Base-by-base conservation (phyloP, 2,888 invertebrate genomes). In the Eilema depressum region DNA sequence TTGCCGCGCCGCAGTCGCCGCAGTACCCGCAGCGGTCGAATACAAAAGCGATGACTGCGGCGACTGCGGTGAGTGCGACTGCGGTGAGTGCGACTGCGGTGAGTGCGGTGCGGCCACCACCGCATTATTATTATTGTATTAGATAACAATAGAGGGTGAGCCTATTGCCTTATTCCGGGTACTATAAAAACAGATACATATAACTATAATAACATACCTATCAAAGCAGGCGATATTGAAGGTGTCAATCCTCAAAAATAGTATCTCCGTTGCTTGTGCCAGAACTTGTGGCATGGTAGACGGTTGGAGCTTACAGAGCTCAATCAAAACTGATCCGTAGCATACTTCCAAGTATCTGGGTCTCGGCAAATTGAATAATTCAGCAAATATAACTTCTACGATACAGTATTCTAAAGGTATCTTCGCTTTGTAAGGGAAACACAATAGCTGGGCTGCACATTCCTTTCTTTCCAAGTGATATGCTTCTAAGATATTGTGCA, bases 161-260 rank as follows among this genome's bases (percentile, higher is more conserved):
- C n/a, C n/a, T n/a, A n/a, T n/a, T n/a, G n/a, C n/a, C n/a, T n/a
- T n/a, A n/a, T n/a, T n/a, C n/a, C n/a, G n/a, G n/a, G n/a, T n/a
- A n/a, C 33, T 12, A 68, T 0, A 26, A 33, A 23, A 53, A 23
- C 8, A 33, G 3, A 56, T 37, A n/a, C n/a, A n/a, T n/a, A n/a
- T 37, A 56, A 56, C 12, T 30, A 30, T 53, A 28, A n/a, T 56
- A 71, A 83, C 87, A 83, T 85, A 97, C 97, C 97, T 97, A 93
- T 99, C 99, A 92, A 99, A 98, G 89, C 99, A 99, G 2, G 98
- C 97, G 0, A 98, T 98, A 90, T 99, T 99, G 99, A 99, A 99
- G 0, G 98, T 97, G 89, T 99, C 99, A 86, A 99, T 98, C 77
- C 99, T 96, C 94, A 99, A 97, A 88, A 99, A 99, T 68, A 99